Conservation (phyloP, 2,113 vertebrate genomes). For the Microcebus tavaratra region DNA sequence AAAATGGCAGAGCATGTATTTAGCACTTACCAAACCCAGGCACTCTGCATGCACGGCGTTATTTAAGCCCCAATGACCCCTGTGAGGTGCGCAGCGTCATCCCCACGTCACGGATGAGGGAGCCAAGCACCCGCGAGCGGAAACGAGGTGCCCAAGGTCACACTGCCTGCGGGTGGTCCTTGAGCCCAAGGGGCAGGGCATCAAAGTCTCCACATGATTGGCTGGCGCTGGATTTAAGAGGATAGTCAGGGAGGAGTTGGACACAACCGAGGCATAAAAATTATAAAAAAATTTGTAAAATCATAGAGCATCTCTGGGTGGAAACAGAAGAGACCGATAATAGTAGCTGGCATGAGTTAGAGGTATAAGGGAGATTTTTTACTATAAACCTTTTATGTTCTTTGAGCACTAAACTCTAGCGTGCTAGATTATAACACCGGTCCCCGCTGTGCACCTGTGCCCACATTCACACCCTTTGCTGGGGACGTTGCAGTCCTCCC, state of each 20-base stretch:
- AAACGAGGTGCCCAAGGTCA: neutral
- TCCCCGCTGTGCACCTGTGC: fast-evolving
- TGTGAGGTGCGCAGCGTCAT: fast-evolving
- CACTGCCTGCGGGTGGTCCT: neutral
- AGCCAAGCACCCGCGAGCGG: neutral
- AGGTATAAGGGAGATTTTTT: neutral
- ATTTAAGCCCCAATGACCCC: too few species aligned
- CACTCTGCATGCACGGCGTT: fast-evolving
- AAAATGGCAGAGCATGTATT: neutral
- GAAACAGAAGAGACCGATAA: neutral
- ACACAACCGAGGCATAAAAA: neutral
- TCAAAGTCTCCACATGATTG: fast-evolving
- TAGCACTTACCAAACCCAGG: neutral
- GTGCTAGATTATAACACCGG: fast-evolving
- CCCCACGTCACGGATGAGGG: neutral
- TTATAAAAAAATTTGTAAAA: neutral
- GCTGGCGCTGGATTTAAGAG: neutral
- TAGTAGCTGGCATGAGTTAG: fast-evolving
- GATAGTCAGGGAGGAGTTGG: neutral
- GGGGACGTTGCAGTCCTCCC: fast-evolving
- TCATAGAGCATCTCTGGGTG: neutral
- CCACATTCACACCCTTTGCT: neutral
- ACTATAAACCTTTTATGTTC: too few species aligned
- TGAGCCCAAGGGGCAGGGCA: fast-evolving
- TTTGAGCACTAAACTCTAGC: neutral